These are phyloP conservation scores for Epinotia demarniana DNA, from an alignment of 2,888 invertebrate species.

Conservation along the genomic window DNA sequence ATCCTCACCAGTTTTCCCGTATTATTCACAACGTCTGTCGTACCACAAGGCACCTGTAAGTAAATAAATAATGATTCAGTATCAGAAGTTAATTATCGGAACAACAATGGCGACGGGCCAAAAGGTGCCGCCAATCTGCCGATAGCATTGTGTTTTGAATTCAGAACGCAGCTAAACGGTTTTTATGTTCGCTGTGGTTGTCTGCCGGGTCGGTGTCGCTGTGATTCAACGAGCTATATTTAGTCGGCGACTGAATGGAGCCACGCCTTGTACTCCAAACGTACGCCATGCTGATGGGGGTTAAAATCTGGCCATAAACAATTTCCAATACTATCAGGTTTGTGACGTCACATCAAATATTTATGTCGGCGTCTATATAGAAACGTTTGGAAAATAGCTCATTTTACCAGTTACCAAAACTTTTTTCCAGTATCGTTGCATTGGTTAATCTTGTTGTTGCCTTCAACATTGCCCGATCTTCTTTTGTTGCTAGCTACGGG, in stretches of 20 bases:
- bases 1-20: slow-evolving; percentile 8
- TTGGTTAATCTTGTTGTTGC: too few species aligned
- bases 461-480: too few species aligned
- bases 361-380: not conserved
- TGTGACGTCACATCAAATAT: not conserved
- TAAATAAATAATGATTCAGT: slow-evolving; percentile 27
- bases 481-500: too few species aligned
- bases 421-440: too few species aligned
- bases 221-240: slow-evolving; percentile 44
- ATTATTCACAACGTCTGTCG: slow-evolving; percentile 25
- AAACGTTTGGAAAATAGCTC: too few species aligned
- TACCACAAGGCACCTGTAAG: not conserved
- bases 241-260: slow-evolving; percentile 43
- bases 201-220: slow-evolving; percentile 32
- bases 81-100: slow-evolving; percentile 33
- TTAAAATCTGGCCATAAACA: not conserved
- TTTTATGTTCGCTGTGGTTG: slow-evolving; percentile 37
- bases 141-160: slow-evolving; percentile 41
- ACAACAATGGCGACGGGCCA: slow-evolving; percentile 39
- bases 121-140: slow-evolving; percentile 22
- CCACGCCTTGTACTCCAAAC: slow-evolving; percentile 41
- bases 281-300: slow-evolving; percentile 18
- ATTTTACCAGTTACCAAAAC: too few species aligned
- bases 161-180: slow-evolving; percentile 41
- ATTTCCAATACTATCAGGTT: not conserved